phyloP scores from a whole-genome alignment of 2,888 invertebrate genomes.

The Ormyrus labotus region DNA sequence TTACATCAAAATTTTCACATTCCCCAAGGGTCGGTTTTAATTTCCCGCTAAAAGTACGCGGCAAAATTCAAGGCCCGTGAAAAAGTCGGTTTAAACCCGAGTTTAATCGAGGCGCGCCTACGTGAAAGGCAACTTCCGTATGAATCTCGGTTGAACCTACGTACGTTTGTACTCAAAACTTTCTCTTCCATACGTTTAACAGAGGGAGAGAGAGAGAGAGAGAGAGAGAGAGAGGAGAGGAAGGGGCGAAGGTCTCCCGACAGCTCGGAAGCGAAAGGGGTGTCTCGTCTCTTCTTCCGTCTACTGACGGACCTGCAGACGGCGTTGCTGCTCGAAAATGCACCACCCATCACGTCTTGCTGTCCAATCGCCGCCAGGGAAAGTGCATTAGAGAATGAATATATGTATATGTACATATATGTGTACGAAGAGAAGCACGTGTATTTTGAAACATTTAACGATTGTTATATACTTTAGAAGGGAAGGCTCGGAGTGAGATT shows the following conservation, averaged over 20 bases:
- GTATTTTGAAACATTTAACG: too few relatives aligned
- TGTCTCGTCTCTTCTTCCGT: too few relatives aligned
- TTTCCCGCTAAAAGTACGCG: background rate
- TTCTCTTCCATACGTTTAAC: constrained; percentile 5
- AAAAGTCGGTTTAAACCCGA: constrained; percentile 9
- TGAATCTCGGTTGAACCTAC: constrained; percentile 28
- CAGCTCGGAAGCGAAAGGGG: background rate
- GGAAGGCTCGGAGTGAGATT: too few relatives aligned
- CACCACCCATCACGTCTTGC: too few relatives aligned
- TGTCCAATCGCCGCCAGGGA: too few relatives aligned
- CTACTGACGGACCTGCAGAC: too few relatives aligned
- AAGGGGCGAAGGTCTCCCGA: constrained; percentile 18
- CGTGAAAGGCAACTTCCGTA: constrained; percentile 41
- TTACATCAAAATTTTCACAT: background rate
- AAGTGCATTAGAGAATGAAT: too few relatives aligned
- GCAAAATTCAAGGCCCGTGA: background rate
- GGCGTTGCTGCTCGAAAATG: too few relatives aligned
- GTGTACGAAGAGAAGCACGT: too few relatives aligned
- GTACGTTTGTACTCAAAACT: constrained; percentile 2
- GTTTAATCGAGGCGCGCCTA: background rate
- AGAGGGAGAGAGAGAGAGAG: background rate
- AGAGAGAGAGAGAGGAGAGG: constrained; percentile 23
- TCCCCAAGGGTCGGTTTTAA: background rate
- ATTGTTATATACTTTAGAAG: too few relatives aligned
- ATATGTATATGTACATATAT: too few relatives aligned